Evolutionary conservation across 92 coral and sea anemone genomes (phyloP).

Genomic region (Porites evermanni): DNA sequence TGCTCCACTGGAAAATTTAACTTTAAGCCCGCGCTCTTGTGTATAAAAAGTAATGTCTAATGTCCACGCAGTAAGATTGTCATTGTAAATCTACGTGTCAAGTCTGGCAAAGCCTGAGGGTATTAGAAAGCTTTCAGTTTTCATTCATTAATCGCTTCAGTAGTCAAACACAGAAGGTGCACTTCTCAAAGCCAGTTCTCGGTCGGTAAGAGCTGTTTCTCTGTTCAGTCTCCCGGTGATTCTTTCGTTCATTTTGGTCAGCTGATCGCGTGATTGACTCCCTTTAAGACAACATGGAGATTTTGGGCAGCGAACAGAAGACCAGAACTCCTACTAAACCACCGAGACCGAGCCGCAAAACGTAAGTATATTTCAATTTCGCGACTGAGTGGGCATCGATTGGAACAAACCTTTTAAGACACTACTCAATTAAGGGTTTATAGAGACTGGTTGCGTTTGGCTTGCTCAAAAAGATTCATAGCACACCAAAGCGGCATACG

Average conservation of each 20-base stretch:
- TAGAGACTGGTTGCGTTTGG: not conserved
- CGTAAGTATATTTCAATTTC: constrained; percentile 47
- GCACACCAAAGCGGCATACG: not conserved
- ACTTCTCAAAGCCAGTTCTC: constrained; percentile 6
- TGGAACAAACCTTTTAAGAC: not conserved
- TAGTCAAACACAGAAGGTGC: constrained; percentile 26
- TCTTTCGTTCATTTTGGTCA: not conserved
- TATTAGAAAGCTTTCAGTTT: constrained; percentile 24
- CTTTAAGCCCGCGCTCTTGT: constrained; percentile 3
- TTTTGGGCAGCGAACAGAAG: not conserved
- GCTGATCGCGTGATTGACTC: constrained; percentile 20
- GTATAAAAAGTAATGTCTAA: not conserved
- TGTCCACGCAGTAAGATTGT: constrained; percentile 14
- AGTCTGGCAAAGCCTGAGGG: constrained; percentile 26
- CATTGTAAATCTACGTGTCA: constrained; percentile 38
- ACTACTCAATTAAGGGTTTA: not conserved
- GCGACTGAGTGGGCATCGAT: constrained; percentile 30
- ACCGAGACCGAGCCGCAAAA: constrained; percentile 70
- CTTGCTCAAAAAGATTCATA: not conserved
- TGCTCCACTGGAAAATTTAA: not conserved
- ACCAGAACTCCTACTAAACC: constrained; percentile 60
- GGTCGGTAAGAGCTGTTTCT: not conserved
- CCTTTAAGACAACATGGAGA: constrained; percentile 19
- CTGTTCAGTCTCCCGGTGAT: constrained; percentile 37
- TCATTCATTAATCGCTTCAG: constrained; percentile 39